Evolutionary conservation across 1,140 invertebrate species (phyloP), one percentile per base, ranked within the genome.

Genomic region (Papilio xuthus): DNA sequence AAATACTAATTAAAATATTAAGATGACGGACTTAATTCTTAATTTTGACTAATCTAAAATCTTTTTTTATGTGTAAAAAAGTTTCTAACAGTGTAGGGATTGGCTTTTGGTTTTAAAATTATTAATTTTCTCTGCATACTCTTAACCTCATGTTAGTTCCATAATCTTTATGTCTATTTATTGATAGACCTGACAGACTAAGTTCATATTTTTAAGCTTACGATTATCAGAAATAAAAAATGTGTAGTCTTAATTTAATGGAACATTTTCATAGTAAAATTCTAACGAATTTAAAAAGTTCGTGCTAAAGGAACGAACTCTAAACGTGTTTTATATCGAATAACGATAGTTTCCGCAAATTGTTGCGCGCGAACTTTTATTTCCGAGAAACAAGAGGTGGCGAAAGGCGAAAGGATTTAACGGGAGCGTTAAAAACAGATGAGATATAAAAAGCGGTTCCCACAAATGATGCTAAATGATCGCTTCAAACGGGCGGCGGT

Each of bases 391-490:
- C 90, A 92, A 93, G 88, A 86, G 85, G 83, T 79, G 32, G 37
- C n/a, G 32, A 47, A 72, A 41, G 44, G 84, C 86, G 90, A 90
- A 93, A 92, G 92, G 90, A 89, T 92, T 90, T 87, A 88, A 84
- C 81, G 84, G 83, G 80, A 85, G 86, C 85, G 87, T 91, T 90
- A 89, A 90, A 92, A 91, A 88, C 88, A 92, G 87, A 92, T 92
- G 90, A 92, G 88, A 85, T 88, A 90, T 92, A 90, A 93, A 92
- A 92, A 90, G 84, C 84, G 82, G 80, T 86, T 86, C 84, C 85
- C 88, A 85, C 87, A 91, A 91, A 93, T 92, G 92, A 92, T 92
- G 89, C 84, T 90, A 92, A 92, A 92, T 91, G 89, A 85, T 89
- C 78, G 80, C 47, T 75, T 82, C 86, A 87, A 86, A 90, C 88